Conservation (phyloP, 2,113 vertebrate species). For the Eulemur rufifrons region DNA sequence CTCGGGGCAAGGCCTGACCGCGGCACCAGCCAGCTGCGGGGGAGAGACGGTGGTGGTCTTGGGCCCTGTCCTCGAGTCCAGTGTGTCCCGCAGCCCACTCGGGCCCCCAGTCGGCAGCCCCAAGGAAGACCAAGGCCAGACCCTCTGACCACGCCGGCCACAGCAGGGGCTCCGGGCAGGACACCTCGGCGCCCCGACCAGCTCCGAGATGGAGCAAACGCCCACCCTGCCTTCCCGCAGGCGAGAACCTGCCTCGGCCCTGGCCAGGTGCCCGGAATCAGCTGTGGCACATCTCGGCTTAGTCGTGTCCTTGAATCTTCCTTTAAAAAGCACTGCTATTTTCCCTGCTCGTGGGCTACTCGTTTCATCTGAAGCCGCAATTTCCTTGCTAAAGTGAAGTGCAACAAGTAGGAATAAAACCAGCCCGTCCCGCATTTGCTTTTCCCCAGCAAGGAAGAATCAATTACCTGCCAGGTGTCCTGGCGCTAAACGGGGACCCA, state of each 20-base stretch:
- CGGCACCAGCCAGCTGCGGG: rapidly evolving
- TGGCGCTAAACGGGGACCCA: constrained; percentile 71
- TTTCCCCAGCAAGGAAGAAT: constrained; percentile 61
- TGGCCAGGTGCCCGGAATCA: rapidly evolving
- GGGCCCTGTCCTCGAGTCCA: not conserved
- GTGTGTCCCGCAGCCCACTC: not conserved
- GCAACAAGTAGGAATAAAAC: constrained; percentile 47
- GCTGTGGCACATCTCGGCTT: rapidly evolving
- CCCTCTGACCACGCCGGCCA: rapidly evolving
- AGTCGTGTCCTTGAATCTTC: not conserved
- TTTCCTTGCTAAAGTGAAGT: constrained; percentile 47
- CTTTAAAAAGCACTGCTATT: not conserved
- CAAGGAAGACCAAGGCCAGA: not conserved
- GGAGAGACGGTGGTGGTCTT: rapidly evolving
- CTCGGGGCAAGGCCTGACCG: rapidly evolving
- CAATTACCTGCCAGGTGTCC: constrained; percentile 70
- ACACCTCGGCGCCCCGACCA: not conserved
- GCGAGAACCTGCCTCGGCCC: not conserved
- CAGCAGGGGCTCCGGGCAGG: not conserved
- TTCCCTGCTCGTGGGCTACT: not conserved
- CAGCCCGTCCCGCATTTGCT: constrained; percentile 65
- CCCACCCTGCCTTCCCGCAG: too few species aligned
- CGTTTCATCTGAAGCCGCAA: constrained; percentile 1
- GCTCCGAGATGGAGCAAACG: not conserved
- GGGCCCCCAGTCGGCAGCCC: too few species aligned